phyloP scores from a whole-genome alignment of 2,888 invertebrate genomes.

The Gymnocheta viridis region DNA sequence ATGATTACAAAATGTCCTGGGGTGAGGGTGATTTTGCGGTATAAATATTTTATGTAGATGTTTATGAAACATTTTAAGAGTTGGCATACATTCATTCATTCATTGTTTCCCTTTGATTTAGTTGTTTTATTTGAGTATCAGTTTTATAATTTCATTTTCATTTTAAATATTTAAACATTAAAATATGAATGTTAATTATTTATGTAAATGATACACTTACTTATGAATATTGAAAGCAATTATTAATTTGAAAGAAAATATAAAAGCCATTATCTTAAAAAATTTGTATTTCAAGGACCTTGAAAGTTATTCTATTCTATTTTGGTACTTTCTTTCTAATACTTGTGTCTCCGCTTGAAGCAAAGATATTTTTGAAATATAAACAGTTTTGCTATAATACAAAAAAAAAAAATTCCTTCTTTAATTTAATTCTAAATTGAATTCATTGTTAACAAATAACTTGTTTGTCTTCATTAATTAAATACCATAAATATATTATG shows the following conservation, averaged over 20 bases:
- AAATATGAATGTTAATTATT: neutral
- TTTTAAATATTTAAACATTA: neutral
- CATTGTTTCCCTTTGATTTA: neutral
- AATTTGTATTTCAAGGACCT: too few relatives aligned
- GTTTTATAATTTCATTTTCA: neutral
- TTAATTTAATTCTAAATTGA: neutral
- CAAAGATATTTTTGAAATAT: neutral
- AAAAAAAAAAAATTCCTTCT: neutral
- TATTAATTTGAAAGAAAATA: neutral
- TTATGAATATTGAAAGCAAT: neutral
- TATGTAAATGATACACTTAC: too few relatives aligned
- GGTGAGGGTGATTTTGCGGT: slow-evolving; percentile 82
- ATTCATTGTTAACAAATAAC: neutral
- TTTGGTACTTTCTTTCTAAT: neutral
- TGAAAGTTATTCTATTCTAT: neutral
- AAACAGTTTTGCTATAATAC: neutral
- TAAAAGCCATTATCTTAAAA: neutral
- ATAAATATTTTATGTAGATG: slow-evolving; percentile 71
- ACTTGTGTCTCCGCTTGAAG: neutral
- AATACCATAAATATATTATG: slow-evolving; percentile 1
- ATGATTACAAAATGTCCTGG: slow-evolving; percentile 82
- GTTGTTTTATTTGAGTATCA: neutral
- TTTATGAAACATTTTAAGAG: neutral
- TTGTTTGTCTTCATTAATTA: too few relatives aligned
- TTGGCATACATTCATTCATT: slow-evolving; percentile 13